A percentile compares a stretch with the other conserved stretches of the same genome.
Evolutionary conservation across 2,113 vertebrate species (phyloP).

Genomic region (Elephantulus edwardii): DNA sequence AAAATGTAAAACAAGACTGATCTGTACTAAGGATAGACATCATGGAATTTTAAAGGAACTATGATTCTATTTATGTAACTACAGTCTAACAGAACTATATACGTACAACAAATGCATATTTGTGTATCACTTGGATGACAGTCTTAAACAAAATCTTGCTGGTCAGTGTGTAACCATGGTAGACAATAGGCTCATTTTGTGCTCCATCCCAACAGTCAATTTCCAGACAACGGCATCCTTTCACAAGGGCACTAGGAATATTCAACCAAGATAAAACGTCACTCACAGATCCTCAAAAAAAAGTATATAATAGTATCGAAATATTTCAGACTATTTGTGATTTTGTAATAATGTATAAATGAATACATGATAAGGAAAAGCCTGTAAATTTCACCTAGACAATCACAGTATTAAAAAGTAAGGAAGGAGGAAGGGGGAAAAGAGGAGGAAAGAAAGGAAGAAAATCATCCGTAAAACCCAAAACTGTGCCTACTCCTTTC

Average conservation of each 20-base stretch:
- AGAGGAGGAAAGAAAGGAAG: not conserved
- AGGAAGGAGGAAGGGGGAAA: not conserved
- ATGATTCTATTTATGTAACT: not conserved
- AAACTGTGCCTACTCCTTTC: not conserved
- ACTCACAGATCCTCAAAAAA: not conserved
- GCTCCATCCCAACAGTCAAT: slow-evolving; percentile 93
- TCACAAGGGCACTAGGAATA: slow-evolving; percentile 87
- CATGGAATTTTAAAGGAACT: not conserved
- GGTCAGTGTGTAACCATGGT: slow-evolving; percentile 91
- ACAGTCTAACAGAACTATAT: not conserved
- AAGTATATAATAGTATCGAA: not conserved
- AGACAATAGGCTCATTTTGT: slow-evolving; percentile 88
- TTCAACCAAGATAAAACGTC: slow-evolving; percentile 25
- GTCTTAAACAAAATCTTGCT: slow-evolving; percentile 90
- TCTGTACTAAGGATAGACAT: not conserved
- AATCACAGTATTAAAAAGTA: not conserved
- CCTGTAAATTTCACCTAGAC: not conserved
- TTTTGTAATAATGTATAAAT: not conserved
- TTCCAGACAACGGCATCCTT: slow-evolving; percentile 93
- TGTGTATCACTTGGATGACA: slow-evolving; percentile 86
- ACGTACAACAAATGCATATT: slow-evolving; percentile 91
- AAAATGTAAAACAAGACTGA: slow-evolving; percentile 17
- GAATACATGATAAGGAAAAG: not conserved
- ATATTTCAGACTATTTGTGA: not conserved
- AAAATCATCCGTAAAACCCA: not conserved